Conservation (phyloP, 2,888 invertebrate species). For the Galerucella calmariensis region DNA sequence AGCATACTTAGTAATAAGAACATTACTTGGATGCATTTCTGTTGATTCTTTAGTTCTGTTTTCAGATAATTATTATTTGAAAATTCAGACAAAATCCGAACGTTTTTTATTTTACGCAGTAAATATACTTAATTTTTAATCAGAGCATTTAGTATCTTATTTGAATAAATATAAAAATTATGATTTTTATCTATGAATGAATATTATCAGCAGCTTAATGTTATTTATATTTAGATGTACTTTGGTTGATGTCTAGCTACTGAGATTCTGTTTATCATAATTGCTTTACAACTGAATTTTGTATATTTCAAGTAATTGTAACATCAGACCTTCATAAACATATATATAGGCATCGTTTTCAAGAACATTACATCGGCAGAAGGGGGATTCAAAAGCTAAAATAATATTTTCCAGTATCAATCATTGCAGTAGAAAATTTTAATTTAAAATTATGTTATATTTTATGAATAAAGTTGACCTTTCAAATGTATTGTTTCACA, state of each 20-base stretch:
- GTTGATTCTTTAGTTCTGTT: background rate
- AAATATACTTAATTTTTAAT: background rate
- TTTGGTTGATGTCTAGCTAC: slow-evolving; percentile 6
- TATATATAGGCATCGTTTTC: slow-evolving; percentile 37
- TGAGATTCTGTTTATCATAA: background rate
- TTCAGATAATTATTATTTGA: background rate
- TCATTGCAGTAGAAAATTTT: background rate
- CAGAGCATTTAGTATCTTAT: background rate
- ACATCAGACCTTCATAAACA: background rate
- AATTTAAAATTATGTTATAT: background rate
- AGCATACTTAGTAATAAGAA: background rate
- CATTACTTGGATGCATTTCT: background rate
- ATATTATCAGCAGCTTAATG: background rate
- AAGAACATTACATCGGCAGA: slow-evolving; percentile 42
- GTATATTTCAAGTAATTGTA: background rate
- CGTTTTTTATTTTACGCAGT: background rate
- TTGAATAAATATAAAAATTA: background rate
- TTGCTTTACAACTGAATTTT: background rate
- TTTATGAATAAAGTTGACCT: background rate
- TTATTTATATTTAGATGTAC: background rate
- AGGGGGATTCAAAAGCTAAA: background rate
- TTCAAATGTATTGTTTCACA: background rate
- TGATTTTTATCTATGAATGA: background rate
- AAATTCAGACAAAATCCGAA: background rate
- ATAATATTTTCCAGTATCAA: background rate